Evolutionary conservation across 64 coral and sea anemone species (phyloP).

Genomic region (Astreopora myriophthalma): DNA sequence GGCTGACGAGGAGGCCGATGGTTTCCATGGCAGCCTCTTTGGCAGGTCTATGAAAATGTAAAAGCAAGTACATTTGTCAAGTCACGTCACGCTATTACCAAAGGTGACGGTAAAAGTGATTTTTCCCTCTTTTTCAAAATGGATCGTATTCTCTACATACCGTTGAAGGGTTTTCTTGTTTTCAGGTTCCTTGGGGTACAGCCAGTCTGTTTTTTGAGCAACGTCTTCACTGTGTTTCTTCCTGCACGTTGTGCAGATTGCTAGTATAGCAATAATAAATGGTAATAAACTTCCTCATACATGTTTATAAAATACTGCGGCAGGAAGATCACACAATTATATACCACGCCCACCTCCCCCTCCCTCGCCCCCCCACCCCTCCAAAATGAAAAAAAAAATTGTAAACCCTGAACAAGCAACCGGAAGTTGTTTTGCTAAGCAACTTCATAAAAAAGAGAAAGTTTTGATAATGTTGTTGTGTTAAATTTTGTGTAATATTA

Average conservation of each 20-base stretch:
- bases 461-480: neutral
- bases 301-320: neutral
- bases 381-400: neutral
- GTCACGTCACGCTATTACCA: neutral
- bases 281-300: constrained; percentile 5
- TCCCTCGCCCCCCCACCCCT: too few relatives aligned
- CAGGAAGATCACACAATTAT: neutral
- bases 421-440: neutral
- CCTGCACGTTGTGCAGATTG: constrained; percentile 19
- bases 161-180: neutral
- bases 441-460: neutral
- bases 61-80: neutral
- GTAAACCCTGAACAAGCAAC: neutral
- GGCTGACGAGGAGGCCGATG: neutral
- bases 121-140: neutral
- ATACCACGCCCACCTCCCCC: neutral
- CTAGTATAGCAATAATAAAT: neutral
- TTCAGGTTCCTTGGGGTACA: constrained; percentile 34
- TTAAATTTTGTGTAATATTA: neutral
- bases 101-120: neutral
- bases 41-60: neutral
- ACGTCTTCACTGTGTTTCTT: constrained; percentile 3
- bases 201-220: constrained; percentile 5
- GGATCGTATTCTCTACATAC: neutral
- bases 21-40: neutral